Evolutionary conservation across 1,140 invertebrate species (phyloP).

Genomic region (Formica selysi): DNA sequence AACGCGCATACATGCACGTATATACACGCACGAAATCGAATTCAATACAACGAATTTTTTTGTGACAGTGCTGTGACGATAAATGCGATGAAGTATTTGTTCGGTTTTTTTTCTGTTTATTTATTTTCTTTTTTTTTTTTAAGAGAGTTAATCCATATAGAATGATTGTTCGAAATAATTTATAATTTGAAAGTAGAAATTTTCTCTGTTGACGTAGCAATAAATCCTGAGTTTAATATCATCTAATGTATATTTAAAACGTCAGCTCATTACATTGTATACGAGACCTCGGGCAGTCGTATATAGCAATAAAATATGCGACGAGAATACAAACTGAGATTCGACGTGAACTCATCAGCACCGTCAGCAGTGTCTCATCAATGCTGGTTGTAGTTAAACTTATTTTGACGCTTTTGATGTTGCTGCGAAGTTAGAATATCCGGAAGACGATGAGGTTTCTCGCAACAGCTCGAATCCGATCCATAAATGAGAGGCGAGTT

Average conservation of each 20-base stretch:
- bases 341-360: background rate
- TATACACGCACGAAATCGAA: background rate
- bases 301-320: background rate
- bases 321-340: background rate
- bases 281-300: background rate
- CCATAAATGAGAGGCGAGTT: background rate
- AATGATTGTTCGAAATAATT: background rate
- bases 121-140: background rate
- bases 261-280: background rate
- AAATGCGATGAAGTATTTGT: background rate
- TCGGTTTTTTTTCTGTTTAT: too few species aligned
- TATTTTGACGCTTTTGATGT: background rate
- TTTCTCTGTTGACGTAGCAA: background rate
- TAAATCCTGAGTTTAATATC: background rate
- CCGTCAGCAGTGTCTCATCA: background rate
- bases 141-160: background rate
- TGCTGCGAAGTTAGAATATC: conserved; percentile 11
- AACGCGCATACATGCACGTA: background rate
- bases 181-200: background rate
- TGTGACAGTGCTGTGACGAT: background rate
- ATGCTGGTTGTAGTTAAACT: background rate
- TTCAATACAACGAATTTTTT: background rate
- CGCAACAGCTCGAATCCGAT: conserved; percentile 5
- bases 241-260: background rate
- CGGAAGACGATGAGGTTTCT: conserved; percentile 6